Base-by-base conservation (phyloP, 2,888 invertebrate genomes). In the Enchytraeus crypticus region DNA sequence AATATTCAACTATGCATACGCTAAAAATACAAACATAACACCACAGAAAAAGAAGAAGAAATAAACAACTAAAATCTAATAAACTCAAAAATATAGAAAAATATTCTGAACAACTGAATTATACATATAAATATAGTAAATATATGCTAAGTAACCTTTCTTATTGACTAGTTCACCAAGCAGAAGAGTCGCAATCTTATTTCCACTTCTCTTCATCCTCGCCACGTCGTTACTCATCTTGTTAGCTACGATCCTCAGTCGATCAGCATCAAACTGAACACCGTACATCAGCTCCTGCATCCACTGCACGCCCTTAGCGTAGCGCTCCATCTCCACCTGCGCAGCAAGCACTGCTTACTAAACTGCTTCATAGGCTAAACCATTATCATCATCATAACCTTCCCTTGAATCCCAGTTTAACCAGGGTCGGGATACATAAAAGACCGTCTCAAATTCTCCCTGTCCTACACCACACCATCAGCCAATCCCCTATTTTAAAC, bases 161-260 rank as follows among this genome's bases (percentile, higher is more conserved):
- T 77, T 79, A 72, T 83, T 88, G 51, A 83, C 71, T 60, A 88
- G 73, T 53, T 84, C 84, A 64, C 82, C 83, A 76, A 86, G 81
- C 3, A 86, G 73, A 70, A 85, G 83, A 8, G 81, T 75, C 5
- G 85, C 85, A 73, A 92, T 85, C 66, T 84, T 84, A 71, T 84
- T 81, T 2, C 90, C 92, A 63, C 85, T 84, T 43, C 88, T 81
- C 74, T 88, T 88, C 58, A 85, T 83, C 77, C 87, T 86, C 1
- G 89, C 83, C 0, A 90, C 87, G 65, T 89, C 88, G 69, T 89
- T 90, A 53, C 87, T 83, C 80, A 92, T 84, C 77, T 91, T 88
- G 64, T 86, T 86, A 0, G 88, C 87, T 66, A 89, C 86, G 30
- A 90, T 86, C 70, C 86, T 84, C 51, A 91, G 77, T 65, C 91